These are phyloP conservation scores for Sarcoramphus papa DNA, from an alignment of 2,797 vertebrate species.

Conservation along the genomic window DNA sequence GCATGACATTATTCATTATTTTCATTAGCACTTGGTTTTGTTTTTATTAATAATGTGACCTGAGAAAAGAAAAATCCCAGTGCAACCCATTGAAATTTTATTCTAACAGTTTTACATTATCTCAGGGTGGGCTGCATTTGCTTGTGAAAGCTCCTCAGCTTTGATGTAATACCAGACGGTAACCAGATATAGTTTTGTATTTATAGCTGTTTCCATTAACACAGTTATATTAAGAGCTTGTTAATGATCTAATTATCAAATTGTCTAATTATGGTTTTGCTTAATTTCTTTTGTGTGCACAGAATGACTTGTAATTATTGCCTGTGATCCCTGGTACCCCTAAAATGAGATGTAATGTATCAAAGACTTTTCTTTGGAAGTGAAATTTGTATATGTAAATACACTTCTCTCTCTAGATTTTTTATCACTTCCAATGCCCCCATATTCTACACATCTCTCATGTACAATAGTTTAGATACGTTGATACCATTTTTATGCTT, in stretches of 20 bases:
- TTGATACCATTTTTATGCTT: not conserved
- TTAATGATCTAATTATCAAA: conserved; percentile 45
- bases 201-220: conserved; percentile 2
- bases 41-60: not conserved
- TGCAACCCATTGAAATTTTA: not conserved
- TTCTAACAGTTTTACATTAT: not conserved
- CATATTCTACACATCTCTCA: not conserved
- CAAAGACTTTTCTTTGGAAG: not conserved
- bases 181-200: not conserved
- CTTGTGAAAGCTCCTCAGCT: not conserved
- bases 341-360: not conserved
- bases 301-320: not conserved
- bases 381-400: not conserved
- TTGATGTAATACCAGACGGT: not conserved
- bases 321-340: not conserved
- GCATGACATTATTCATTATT: not conserved
- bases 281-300: conserved; percentile 1
- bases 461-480: not conserved
- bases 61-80: not conserved
- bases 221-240: conserved; percentile 8
- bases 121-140: not conserved
- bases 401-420: not conserved
- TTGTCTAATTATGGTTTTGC: not conserved
- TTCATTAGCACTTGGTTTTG: not conserved
- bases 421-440: not conserved